Base-by-base conservation (phyloP, 2,113 vertebrate species). In the Phrynosoma blainvillii region DNA sequence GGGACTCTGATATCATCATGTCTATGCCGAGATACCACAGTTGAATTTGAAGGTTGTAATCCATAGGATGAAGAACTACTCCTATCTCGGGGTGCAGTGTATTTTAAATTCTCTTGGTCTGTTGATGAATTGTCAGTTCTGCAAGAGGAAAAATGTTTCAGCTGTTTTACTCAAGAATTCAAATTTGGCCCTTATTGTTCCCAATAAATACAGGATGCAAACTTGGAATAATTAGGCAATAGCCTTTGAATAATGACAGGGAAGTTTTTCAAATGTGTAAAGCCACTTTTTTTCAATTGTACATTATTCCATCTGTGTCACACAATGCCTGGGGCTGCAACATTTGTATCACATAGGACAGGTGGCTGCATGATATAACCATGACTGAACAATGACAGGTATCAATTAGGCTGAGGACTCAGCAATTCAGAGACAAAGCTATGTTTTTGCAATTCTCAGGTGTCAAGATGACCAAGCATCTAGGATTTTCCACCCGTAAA, bases 81-180 rank as follows among this genome's bases (percentile, higher is more conserved):
- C 89, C 97, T 97, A 91, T 98, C 98, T 98, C 97, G 97, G 93
- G 98, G 96, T 95, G 97, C 96, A 92, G 97, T 97, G 91, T 97
- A 98, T 97, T 98, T 99, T 97, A 98, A 97, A 96, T 96, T 97
- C 96, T 99, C 98, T 97, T 98, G 97, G 96, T 98, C 97, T 96
- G 97, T 97, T 97, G 98, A 98, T 97, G 97, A 96, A 96, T 97
- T 97, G 96, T 99, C 98, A 97, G 97, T 96, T 98, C 99, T 99
- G 96, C 74, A 97, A 96, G 96, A 91, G 96, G 88, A 95, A 94
- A 94, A 68, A 87, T 91, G 54, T 11, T 91, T 95, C 91, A 42
- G 32, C 47, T n/a, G 47, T 47, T 80, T 16, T 32, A 23, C 68
- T 56, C 47, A 47, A 70, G 40, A 65, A 77, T 14, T 47, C 36